Evolutionary conservation across 2,113 vertebrate genomes (phyloP).

Genomic region (Pedetes capensis): DNA sequence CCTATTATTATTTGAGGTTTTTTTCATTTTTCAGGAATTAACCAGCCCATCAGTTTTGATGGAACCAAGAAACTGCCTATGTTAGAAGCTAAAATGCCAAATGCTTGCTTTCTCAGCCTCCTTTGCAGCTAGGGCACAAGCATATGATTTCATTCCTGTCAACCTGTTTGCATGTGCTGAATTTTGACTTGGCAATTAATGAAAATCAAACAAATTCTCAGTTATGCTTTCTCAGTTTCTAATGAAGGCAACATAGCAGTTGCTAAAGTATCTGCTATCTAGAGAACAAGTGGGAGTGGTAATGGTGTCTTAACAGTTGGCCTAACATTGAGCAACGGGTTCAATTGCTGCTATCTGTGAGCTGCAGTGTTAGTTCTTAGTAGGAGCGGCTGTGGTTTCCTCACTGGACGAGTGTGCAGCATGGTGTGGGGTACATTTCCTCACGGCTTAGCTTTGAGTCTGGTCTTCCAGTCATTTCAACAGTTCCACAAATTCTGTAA

Average conservation of each 20-base stretch:
- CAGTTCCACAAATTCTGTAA: background rate
- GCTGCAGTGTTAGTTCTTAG: background rate
- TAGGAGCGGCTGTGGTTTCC: background rate
- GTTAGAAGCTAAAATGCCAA: constrained; percentile 1
- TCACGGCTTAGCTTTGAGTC: background rate
- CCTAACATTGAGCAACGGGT: background rate
- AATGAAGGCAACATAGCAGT: background rate
- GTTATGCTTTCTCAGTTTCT: constrained; percentile 46
- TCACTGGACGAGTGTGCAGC: background rate
- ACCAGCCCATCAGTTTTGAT: background rate
- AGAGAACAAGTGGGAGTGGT: background rate
- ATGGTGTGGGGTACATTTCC: background rate
- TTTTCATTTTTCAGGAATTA: background rate
- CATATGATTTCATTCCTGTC: constrained; percentile 22
- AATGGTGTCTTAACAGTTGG: background rate
- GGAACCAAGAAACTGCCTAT: background rate
- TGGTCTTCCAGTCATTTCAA: background rate
- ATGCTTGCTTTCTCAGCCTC: constrained; percentile 38
- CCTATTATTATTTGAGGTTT: background rate
- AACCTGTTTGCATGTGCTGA: constrained; percentile 37
- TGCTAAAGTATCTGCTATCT: background rate
- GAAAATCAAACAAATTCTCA: constrained; percentile 11
- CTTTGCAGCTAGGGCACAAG: constrained; percentile 50
- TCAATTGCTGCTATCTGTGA: background rate
- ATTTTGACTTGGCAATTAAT: constrained; percentile 41